phyloP scores from a whole-genome alignment of 2,888 invertebrate species.

The Troglohyphantes excavatus region DNA sequence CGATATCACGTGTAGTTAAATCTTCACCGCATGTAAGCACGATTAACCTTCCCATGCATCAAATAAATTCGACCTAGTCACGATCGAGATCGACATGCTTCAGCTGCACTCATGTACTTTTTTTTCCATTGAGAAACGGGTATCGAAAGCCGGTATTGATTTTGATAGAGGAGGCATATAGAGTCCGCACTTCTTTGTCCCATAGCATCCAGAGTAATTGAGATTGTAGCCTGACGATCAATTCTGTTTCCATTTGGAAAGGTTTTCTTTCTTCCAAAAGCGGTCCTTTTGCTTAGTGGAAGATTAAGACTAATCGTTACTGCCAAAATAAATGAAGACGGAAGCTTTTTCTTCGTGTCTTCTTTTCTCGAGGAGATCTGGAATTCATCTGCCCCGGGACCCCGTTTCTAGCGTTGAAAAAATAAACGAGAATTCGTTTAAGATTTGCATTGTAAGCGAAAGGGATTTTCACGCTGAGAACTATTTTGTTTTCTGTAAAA shows the following conservation, averaged over 20 bases:
- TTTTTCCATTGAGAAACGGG: conserved; percentile 14
- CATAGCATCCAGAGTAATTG: conserved; percentile 58
- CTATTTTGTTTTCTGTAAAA: too few species aligned
- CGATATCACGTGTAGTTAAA: neutral
- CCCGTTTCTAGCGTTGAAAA: neutral
- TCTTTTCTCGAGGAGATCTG: conserved; percentile 15
- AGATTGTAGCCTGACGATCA: conserved; percentile 69
- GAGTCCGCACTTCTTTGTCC: conserved; percentile 50
- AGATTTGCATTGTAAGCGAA: neutral
- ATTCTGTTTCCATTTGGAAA: conserved; percentile 72
- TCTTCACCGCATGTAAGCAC: neutral
- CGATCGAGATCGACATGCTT: neutral
- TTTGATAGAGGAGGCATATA: conserved; percentile 32
- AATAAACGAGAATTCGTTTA: neutral
- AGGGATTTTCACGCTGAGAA: neutral
- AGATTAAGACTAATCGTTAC: conserved; percentile 75
- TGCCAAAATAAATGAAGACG: conserved; percentile 69
- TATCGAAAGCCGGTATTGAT: conserved; percentile 50
- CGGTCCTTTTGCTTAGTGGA: conserved; percentile 48
- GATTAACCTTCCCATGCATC: neutral
- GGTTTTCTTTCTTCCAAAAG: conserved; percentile 12
- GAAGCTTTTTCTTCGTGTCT: conserved; percentile 63
- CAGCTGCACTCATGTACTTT: too few species aligned
- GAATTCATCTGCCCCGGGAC: neutral
- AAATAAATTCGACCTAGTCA: conserved; percentile 4